Percentiles rank a stretch among this genome's conserved stretches.
Conservation (phyloP, 53 echinoderm and acorn worm genomes). For the Zoroaster sp. region DNA sequence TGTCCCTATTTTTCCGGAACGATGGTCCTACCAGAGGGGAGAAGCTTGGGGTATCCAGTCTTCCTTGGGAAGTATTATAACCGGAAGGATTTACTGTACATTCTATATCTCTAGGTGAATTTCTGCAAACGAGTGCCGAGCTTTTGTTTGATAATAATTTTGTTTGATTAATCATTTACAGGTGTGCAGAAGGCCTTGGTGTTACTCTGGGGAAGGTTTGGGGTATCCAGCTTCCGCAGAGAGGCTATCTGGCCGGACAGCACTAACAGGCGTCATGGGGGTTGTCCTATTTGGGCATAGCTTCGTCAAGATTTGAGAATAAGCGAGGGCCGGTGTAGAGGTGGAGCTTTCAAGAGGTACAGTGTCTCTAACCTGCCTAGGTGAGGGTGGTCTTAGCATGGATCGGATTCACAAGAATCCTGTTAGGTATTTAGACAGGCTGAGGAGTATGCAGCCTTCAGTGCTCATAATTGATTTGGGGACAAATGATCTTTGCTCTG, state of each 20-base stretch:
- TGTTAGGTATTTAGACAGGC: neutral
- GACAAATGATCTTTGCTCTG: conserved; percentile 1
- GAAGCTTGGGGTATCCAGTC: conserved; percentile 36
- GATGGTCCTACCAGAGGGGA: neutral
- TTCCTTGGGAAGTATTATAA: neutral
- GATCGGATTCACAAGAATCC: neutral
- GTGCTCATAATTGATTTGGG: neutral
- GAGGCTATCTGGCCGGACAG: too few species aligned
- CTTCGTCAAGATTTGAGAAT: neutral
- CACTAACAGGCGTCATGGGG: too few species aligned
- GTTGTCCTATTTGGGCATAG: conserved; percentile 8
- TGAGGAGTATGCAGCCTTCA: neutral
- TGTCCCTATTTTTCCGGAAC: too few species aligned
- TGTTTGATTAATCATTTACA: neutral
- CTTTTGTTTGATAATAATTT: neutral
- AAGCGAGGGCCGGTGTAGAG: neutral
- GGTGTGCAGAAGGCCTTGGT: neutral
- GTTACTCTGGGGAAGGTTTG: neutral
- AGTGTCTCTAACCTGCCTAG: neutral
- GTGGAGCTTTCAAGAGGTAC: neutral
- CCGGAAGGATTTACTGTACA: neutral
- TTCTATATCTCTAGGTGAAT: neutral
- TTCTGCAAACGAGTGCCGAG: neutral
- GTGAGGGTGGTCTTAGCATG: neutral
- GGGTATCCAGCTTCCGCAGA: neutral